A percentile compares a stretch with the other conserved stretches of the same genome.
These are phyloP conservation scores for Cactoblastis cactorum DNA, from an alignment of 2,888 invertebrate genomes.

Conservation along the genomic window DNA sequence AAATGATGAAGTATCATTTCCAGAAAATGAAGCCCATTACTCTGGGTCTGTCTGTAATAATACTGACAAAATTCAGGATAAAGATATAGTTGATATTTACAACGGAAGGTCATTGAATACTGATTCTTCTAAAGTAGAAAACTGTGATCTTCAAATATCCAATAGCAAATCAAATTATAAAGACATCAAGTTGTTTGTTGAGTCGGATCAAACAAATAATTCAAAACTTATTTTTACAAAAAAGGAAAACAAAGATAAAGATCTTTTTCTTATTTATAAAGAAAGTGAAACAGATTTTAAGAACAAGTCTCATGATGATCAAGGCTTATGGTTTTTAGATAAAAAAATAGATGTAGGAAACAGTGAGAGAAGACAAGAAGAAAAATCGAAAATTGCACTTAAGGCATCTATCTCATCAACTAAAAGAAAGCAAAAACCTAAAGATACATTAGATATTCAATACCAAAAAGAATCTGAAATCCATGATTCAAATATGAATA, in stretches of 20 bases:
- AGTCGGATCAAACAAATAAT: conserved; percentile 23
- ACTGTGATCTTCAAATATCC: conserved; percentile 20
- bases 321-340: conserved; percentile 25
- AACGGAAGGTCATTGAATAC: conserved; percentile 35
- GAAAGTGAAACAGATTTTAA: conserved; percentile 40
- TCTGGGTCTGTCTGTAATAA: conserved; percentile 18
- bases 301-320: conserved; percentile 23
- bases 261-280: conserved; percentile 54
- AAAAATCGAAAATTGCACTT: conserved; percentile 29
- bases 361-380: too few species aligned
- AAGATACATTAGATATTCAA: too few species aligned
- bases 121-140: conserved; percentile 35
- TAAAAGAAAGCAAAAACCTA: conserved; percentile 3
- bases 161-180: conserved; percentile 13
- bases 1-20: conserved; percentile 20
- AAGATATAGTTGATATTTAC: conserved; percentile 46
- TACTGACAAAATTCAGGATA: not conserved
- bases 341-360: conserved; percentile 26
- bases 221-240: conserved; percentile 22
- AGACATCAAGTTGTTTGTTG: conserved; percentile 24
- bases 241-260: conserved; percentile 38
- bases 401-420: conserved; percentile 22
- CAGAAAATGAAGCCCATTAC: conserved; percentile 15
- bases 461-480: too few species aligned
- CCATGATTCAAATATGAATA: conserved; percentile 20